These are phyloP conservation scores for Hormiphora californensis DNA, from an alignment of 37 sponge, comb jelly and placozoan genomes.

Conservation along the genomic window DNA sequence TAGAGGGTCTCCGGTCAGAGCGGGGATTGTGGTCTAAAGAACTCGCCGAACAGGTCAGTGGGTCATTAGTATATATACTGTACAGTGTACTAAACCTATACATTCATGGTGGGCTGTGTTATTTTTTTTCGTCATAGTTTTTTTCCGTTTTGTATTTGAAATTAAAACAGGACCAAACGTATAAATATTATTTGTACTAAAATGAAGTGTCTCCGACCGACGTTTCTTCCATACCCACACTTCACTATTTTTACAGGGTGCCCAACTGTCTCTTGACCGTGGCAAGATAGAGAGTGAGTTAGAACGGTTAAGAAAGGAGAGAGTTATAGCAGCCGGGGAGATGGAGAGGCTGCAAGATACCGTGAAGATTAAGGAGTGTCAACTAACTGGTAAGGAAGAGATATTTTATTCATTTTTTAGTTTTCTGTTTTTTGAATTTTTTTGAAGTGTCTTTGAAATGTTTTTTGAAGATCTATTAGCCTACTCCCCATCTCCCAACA, in stretches of 20 bases:
- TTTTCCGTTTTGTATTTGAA: too few species aligned
- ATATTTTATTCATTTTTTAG: background rate
- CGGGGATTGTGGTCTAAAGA: constrained; percentile 2
- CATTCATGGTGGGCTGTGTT: too few species aligned
- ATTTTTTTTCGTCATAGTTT: too few species aligned
- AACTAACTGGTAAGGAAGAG: background rate
- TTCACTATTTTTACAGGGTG: background rate
- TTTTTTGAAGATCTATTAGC: constrained; percentile 6
- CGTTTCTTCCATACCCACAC: background rate
- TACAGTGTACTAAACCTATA: too few species aligned
- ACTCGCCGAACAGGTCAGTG: constrained; percentile 24
- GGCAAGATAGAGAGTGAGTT: background rate
- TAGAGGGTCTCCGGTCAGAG: constrained; percentile 20
- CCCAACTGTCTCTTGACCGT: background rate
- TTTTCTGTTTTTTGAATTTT: background rate
- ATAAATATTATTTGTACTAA: background rate
- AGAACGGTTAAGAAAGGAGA: background rate
- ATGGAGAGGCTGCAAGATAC: background rate
- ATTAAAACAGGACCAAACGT: too few species aligned
- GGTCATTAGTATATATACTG: background rate
- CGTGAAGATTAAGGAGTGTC: background rate
- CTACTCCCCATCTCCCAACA: background rate
- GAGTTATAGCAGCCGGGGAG: background rate
- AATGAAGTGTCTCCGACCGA: background rate
- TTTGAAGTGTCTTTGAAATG: background rate